Evolutionary conservation across 2,797 vertebrate genomes (phyloP), one percentile per base, ranked within the genome.

Genomic region (Protosalanx chinensis): DNA sequence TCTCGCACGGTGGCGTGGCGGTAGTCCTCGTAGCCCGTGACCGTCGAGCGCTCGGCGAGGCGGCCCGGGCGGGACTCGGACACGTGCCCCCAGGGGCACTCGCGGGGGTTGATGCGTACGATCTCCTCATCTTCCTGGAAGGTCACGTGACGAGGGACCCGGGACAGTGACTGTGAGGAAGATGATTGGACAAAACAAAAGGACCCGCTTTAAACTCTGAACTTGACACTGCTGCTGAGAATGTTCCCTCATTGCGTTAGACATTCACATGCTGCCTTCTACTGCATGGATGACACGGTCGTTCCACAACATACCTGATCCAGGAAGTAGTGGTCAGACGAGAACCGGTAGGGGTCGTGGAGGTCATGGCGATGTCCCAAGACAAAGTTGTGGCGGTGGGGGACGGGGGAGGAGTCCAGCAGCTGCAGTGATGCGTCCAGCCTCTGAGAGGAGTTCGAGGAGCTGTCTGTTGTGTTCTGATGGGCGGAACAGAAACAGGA

Each of bases 401-500:
- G 93, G 79, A 95, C 93, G 16, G 94, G 90, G 71, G 97, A 94
- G 84, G 96, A 95, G 75, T 96, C 95, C 77, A 97, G 87, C 66
- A 93, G 93, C 88, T 93, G 92, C 72, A 94, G 82, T 18, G 92
- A 92, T 84, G 91, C 93, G 85, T 98, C 97, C 83, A 95, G 94
- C 85, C 94, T 97, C 83, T 97, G 96, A 83, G 96, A 98, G 79
- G 97, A 99, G 90, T 98, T 99, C 78, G 97, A 98, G 75, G 97
- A 99, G 89, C 96, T 98, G 86, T 99, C 97, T 61, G 97, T 98
- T 82, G 95, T 93, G 64, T 96, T 97, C 97, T 98, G 89, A 65
- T 70, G 53, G 62, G 86, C 81, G 88, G 88, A 86, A 88, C 81
- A 87, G 81, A 90, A 79, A 86, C 81, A 89, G 84, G 88, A 91